These are phyloP conservation scores for Chesias legatella DNA, from an alignment of 2,888 invertebrate genomes.

Conservation along the genomic window DNA sequence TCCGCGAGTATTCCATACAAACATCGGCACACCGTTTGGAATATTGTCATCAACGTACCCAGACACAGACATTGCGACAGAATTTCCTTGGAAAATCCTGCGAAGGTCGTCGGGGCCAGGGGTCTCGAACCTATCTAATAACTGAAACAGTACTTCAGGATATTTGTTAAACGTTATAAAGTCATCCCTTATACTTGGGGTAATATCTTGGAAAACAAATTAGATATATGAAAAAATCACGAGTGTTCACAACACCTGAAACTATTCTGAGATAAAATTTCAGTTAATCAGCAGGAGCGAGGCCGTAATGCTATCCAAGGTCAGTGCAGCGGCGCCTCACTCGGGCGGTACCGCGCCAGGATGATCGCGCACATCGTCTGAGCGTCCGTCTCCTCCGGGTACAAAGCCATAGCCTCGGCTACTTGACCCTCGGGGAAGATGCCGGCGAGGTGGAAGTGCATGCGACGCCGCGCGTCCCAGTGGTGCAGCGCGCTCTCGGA, in stretches of 20 bases:
- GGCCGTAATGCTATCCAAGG: neutral
- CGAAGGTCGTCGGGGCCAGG: constrained; percentile 45
- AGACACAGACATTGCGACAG: constrained; percentile 40
- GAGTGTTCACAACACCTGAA: too few relatives aligned
- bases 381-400: constrained; percentile 94
- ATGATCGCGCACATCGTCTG: constrained; percentile 94
- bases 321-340: constrained; percentile 49
- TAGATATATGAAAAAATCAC: too few relatives aligned
- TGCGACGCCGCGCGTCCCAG: constrained; percentile 85
- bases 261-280: too few relatives aligned
- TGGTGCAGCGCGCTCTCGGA: constrained; percentile 72
- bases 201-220: too few relatives aligned
- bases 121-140: constrained; percentile 2
- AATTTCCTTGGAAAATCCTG: constrained; percentile 59
- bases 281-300: neutral
- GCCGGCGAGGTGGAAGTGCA: constrained; percentile 94
- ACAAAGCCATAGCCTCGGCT: constrained; percentile 90
- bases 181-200: too few relatives aligned
- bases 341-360: constrained; percentile 84
- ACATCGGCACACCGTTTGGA: constrained; percentile 11
- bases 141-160: too few relatives aligned
- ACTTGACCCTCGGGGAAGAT: constrained; percentile 96
- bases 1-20: constrained; percentile 15
- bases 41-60: constrained; percentile 6
- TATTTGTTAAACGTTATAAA: too few relatives aligned